Evolutionary conservation across 2,888 invertebrate genomes (phyloP), one percentile per base, ranked within the genome.

Genomic region (Hirudinaria manillensis): DNA sequence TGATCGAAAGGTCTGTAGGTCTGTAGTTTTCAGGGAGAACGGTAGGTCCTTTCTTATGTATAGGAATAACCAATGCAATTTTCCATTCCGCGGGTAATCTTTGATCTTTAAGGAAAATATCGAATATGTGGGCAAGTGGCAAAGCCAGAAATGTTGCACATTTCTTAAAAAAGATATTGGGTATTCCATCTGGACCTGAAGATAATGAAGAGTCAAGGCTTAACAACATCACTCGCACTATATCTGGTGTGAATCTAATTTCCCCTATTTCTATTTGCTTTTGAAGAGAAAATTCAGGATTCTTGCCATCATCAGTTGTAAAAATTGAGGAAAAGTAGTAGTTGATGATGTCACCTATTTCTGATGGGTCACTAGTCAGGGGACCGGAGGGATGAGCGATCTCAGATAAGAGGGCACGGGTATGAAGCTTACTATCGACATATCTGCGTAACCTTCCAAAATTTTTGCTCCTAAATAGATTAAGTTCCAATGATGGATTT

Each of bases 11-110:
- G n/a, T n/a, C n/a, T n/a, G n/a, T n/a, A n/a, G n/a, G n/a, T n/a
- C n/a, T n/a, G n/a, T n/a, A n/a, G n/a, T n/a, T n/a, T n/a, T n/a
- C n/a, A 56, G 67, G 24, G 27, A 7, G 24, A 16, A 7, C 24
- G 3, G 67, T 67, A 6, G 67, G 67, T 6, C 67, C 67, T 32
- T 67, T 67, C 24, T 67, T 67, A 34, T 67, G 67, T 27, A 67
- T 67, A 34, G 67, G 67, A 67, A 27, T 67, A 7, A 67, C 67
- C 10, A 67, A 32, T 24, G 67, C 67, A 19, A 24, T 65, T 24
- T 65, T 65, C 66, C 66, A 65, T 24, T 4, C 16, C 21, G 6
- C 24, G 7, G 67, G 67, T 27, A 67, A 34, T 27, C 10, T 67
- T 21, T 67, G 21, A 67, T 67, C 29, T 67, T 67, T 67, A 29